Percentiles rank a stretch among this genome's conserved stretches.
phyloP scores from a whole-genome alignment of 2,888 invertebrate species.

The Noctua fimbriata region DNA sequence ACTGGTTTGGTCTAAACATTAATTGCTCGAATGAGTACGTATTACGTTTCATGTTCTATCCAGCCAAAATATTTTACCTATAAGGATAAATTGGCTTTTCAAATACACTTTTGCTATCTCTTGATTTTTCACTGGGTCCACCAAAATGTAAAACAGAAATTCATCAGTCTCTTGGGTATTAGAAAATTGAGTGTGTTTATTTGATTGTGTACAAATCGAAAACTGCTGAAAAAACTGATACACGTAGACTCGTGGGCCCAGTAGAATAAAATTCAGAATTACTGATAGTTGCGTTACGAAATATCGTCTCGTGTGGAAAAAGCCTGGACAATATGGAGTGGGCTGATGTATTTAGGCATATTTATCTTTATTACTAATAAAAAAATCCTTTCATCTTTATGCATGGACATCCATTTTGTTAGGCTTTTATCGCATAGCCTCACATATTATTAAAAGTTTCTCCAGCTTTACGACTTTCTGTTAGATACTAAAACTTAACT shows the following conservation, averaged over 20 bases:
- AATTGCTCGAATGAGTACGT: neutral
- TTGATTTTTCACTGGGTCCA: neutral
- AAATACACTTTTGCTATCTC: neutral
- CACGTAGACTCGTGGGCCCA: neutral
- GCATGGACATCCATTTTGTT: conserved; percentile 33
- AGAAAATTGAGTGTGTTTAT: neutral
- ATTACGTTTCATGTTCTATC: neutral
- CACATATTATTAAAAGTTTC: conserved; percentile 54
- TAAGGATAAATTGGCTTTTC: neutral
- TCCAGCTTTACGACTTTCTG: conserved; percentile 39
- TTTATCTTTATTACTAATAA: conserved; percentile 57
- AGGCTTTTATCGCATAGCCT: conserved; percentile 33
- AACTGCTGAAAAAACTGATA: conserved; percentile 16
- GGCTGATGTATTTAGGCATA: conserved; percentile 2
- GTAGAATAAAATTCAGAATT: neutral
- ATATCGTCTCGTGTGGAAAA: neutral
- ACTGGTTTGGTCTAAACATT: neutral
- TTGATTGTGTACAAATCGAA: conserved; percentile 9
- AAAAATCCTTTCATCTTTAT: conserved; percentile 51
- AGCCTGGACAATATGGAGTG: neutral
- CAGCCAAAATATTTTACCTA: neutral
- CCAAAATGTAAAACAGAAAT: neutral
- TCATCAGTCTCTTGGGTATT: neutral
- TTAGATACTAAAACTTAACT: conserved; percentile 47
- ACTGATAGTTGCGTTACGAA: neutral